Evolutionary conservation across 2,888 invertebrate genomes (phyloP), one percentile per base, ranked within the genome.

Genomic region (Rotaria socialis): DNA sequence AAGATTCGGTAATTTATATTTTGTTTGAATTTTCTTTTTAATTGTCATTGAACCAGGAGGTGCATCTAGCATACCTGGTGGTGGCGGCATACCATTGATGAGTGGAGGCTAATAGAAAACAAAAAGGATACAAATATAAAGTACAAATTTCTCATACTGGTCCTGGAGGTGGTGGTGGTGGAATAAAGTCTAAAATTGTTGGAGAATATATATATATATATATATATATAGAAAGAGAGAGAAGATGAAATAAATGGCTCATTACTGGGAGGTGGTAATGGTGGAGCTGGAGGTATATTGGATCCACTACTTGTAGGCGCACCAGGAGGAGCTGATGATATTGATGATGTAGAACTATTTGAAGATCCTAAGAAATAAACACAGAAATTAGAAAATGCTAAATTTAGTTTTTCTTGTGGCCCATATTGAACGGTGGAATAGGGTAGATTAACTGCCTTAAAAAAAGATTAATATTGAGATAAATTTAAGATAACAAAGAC

Each of bases 11-110:
- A 99, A 93, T 91, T 92, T 90, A 88, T 91, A 91, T 92, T 97
- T 97, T 67, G 98, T 97, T 91, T 96, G 96, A 88, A 97, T 95
- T 92, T 96, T 96, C 91, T 96, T 93, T 92, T 98, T 98, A 90
- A 98, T 97, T 86, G 97, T 96, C 95, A 98, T 96, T 52, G 90
- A 91, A 91, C 88, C 52, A 11, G 41, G 43, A 24, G 35, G 3
- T n/a, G 56, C 19, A 58, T 60, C 24, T 27, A 75, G 52, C 67
- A 58, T 60, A 19, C 84, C 55, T n/a, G 52, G 87, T 52, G 89
- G 90, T 85, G 90, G 89, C 47, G 90, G 89, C 50, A 89, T 89
- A 52, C 89, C 88, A 85, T n/a, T 47, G 0, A 47, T 47, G 8
- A 47, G 47, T 47, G 80, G 80, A 47, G 80, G 80, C 43, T 43